Base-by-base conservation (phyloP, 2,797 vertebrate genomes). In the Euphonia xanthogaster region DNA sequence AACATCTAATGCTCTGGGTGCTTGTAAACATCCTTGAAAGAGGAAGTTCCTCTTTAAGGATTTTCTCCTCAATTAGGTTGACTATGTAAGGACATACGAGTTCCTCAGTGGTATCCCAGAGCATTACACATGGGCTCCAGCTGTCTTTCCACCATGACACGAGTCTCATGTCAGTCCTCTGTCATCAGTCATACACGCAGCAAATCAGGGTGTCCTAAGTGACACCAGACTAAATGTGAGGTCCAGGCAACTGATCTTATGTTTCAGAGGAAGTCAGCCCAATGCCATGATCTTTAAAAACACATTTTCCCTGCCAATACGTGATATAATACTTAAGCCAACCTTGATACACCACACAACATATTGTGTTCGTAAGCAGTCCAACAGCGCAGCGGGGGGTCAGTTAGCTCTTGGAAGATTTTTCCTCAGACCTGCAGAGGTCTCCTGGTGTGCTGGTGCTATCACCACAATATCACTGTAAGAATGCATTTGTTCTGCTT, bases 141-240 rank as follows among this genome's bases (percentile, higher is more conserved):
- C n/a, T 82, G 33, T 24, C 6, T 1, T 14, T 76, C 19, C 67
- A 62, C 12, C 9, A 27, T 20, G 48, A 73, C n/a, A 40, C 0
- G 0, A 37, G 12, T 48, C 40, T 62, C 31, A 9, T 16, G 1
- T 23, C 67, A 24, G 10, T 62, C 21, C 24, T 62, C 7, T 0
- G 0, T 44, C 37, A 1, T 70, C 57, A 55, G 48, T 37, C 67
- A 82, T 8, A 10, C 5, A 28, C 55, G 35, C 3, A 30, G 21
- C 44, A 66, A 70, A 40, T 18, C 27, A 65, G 31, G 37, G 11
- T n/a, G 40, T 30, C 61, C 60, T 50, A 40, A 25, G 11, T 21
- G 30, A 55, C 1, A 0, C 3, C 48, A 40, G 40, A 27, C 24
- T 81, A n/a, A 84, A 35, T 24, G 31, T 1, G 1, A 20, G 7